phyloP scores from a whole-genome alignment of 2,888 invertebrate genomes.

The Spodoptera littoralis region DNA sequence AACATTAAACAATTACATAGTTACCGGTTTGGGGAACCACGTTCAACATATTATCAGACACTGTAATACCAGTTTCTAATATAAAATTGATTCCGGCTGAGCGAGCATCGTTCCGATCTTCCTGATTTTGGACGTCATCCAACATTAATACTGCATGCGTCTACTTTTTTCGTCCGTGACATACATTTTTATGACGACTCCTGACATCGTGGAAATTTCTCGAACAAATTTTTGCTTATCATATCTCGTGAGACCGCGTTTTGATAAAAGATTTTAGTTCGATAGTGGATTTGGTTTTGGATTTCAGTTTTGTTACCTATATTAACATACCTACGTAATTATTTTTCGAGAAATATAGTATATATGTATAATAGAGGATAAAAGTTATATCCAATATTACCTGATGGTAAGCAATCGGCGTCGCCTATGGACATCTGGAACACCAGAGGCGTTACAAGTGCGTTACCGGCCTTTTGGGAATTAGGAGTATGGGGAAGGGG shows the following conservation, averaged over 20 bases:
- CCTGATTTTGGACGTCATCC: conserved; percentile 66
- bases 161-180: conserved; percentile 61
- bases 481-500: too few species aligned
- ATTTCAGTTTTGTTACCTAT: not conserved
- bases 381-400: too few species aligned
- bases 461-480: too few species aligned
- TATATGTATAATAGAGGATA: too few species aligned
- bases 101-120: conserved; percentile 53
- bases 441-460: too few species aligned
- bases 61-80: conserved; percentile 58
- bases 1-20: conserved; percentile 34
- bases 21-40: conserved; percentile 37
- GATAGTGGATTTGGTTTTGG: not conserved
- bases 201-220: conserved; percentile 49
- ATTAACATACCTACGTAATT: too few species aligned
- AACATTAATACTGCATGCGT: conserved; percentile 59
- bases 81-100: conserved; percentile 71
- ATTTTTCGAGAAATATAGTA: too few species aligned
- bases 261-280: not conserved
- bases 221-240: conserved; percentile 50
- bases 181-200: conserved; percentile 60
- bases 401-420: too few species aligned
- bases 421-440: too few species aligned
- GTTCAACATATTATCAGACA: conserved; percentile 57
- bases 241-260: conserved; percentile 7